These are phyloP conservation scores for Etheostoma nigrum DNA, from an alignment of 2,797 vertebrate species.

Conservation along the genomic window DNA sequence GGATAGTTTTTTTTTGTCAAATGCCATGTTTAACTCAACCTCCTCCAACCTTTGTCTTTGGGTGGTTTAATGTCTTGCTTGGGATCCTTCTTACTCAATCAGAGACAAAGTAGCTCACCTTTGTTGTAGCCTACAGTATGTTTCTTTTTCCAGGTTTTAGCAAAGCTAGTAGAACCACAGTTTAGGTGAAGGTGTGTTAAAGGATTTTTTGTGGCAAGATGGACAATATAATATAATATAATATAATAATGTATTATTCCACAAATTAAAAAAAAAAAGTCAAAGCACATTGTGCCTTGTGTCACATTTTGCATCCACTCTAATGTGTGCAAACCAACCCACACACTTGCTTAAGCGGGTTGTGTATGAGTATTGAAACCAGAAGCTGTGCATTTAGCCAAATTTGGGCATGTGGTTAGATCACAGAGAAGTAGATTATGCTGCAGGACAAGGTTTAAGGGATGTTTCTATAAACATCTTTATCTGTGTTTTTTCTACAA, in stretches of 20 bases:
- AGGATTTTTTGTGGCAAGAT: not conserved
- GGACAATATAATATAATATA: not conserved
- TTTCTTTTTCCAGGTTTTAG: not conserved
- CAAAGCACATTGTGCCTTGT: conserved; percentile 4
- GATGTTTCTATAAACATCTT: not conserved
- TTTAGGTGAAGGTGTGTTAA: not conserved
- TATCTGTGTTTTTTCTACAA: not conserved
- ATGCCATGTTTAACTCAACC: not conserved
- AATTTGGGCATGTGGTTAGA: not conserved
- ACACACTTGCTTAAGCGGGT: not conserved
- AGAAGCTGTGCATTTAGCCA: not conserved
- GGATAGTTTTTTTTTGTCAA: not conserved
- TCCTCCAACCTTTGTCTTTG: not conserved
- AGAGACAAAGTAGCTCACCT: not conserved
- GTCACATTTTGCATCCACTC: not conserved
- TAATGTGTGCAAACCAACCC: not conserved
- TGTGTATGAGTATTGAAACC: not conserved
- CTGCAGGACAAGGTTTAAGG: not conserved
- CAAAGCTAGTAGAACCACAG: not conserved
- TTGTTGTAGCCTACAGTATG: conserved; percentile 6
- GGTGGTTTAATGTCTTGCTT: not conserved
- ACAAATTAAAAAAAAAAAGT: not conserved
- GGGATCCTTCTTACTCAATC: not conserved
- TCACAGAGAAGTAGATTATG: not conserved
- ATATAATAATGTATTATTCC: not conserved